Evolutionary conservation across 2,797 vertebrate genomes (phyloP).

Genomic region (Leptoclinus maculatus): DNA sequence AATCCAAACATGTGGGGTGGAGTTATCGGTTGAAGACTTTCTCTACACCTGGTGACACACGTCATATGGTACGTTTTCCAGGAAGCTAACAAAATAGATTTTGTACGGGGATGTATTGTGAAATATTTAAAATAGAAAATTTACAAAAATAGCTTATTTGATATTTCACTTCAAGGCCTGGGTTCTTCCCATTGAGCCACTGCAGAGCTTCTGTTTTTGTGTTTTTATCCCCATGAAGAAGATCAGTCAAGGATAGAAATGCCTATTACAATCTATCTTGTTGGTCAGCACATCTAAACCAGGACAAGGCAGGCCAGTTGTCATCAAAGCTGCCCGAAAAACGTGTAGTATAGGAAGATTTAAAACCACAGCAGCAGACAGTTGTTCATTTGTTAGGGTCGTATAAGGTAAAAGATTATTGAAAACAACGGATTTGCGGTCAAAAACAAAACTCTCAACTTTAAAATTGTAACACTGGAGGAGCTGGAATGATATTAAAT

Average conservation of each 20-base stretch:
- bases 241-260: not conserved
- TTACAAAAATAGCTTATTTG: not conserved
- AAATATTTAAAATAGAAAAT: not conserved
- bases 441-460: slow-evolving; percentile 7
- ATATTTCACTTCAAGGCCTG: not conserved
- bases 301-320: not conserved
- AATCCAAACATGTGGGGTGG: not conserved
- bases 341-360: not conserved
- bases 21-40: not conserved
- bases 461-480: not conserved
- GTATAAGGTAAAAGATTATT: slow-evolving; percentile 5
- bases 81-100: not conserved
- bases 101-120: not conserved
- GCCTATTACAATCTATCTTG: not conserved
- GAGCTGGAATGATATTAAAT: slow-evolving; percentile 25
- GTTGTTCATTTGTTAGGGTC: slow-evolving; percentile 1
- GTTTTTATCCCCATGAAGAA: not conserved
- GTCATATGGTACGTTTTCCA: not conserved
- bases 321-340: not conserved
- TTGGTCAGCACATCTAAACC: not conserved
- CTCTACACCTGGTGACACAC: not conserved
- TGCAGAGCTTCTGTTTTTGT: not conserved
- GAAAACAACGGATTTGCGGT: slow-evolving; percentile 17
- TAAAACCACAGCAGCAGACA: slow-evolving; percentile 12
- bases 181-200: not conserved